These are phyloP conservation scores for Xiphophorus maculatus DNA, from an alignment of 2,113 vertebrate species.

Conservation along the genomic window DNA sequence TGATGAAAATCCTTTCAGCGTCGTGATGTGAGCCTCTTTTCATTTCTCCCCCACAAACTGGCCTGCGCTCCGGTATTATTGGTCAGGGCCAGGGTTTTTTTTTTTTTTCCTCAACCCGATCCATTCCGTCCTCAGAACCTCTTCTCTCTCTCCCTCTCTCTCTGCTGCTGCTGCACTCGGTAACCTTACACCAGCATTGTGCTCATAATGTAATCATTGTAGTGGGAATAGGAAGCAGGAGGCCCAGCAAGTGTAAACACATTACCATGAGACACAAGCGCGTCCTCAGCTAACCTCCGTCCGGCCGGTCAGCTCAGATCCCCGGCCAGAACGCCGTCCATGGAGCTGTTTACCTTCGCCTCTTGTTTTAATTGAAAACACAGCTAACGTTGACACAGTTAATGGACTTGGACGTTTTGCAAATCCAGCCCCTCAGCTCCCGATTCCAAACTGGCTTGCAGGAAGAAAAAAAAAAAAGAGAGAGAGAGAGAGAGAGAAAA, in stretches of 20 bases:
- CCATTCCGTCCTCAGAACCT: constrained; percentile 27
- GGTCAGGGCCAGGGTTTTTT: constrained; percentile 52
- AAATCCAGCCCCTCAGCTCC: constrained; percentile 32
- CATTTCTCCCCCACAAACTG: constrained; percentile 41
- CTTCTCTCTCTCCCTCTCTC: constrained; percentile 37
- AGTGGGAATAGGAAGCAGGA: constrained; percentile 79
- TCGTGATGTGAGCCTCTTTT: constrained; percentile 61
- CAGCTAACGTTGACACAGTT: constrained; percentile 77
- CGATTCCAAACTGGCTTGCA: constrained; percentile 39
- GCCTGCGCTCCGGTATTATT: constrained; percentile 45
- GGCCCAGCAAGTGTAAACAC: constrained; percentile 79
- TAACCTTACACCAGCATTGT: constrained; percentile 80
- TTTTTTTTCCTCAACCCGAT: background rate
- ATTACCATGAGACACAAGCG: constrained; percentile 72
- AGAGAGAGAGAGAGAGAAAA: too few relatives aligned
- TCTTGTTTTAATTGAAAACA: constrained; percentile 80
- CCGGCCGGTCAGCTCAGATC: constrained; percentile 56
- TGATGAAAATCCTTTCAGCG: constrained; percentile 59
- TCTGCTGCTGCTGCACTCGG: constrained; percentile 66
- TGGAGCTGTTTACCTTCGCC: constrained; percentile 74
- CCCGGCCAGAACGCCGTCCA: constrained; percentile 65
- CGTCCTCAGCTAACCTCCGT: constrained; percentile 78
- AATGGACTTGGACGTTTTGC: constrained; percentile 69
- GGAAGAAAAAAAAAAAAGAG: too few relatives aligned
- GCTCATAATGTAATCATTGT: constrained; percentile 79